Percentiles rank a stretch among this genome's conserved stretches.
Conservation (phyloP, 2,888 invertebrate genomes). For the Molanna angustata region DNA sequence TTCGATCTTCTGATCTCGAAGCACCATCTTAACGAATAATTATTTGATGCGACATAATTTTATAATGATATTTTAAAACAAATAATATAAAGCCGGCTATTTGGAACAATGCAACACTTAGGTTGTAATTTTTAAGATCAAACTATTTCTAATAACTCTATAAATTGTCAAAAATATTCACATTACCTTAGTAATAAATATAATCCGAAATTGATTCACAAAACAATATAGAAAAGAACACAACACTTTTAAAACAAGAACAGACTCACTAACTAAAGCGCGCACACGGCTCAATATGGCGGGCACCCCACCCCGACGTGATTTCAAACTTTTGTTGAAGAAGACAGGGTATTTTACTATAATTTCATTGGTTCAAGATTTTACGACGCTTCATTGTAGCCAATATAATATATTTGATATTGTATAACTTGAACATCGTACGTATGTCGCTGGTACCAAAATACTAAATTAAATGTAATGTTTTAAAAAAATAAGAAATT, state of each 20-base stretch:
- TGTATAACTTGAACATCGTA: too few species aligned
- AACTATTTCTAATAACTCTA: too few species aligned
- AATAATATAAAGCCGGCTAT: too few species aligned
- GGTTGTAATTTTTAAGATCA: too few species aligned
- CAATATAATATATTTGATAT: slow-evolving; percentile 23
- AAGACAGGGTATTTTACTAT: slow-evolving; percentile 18
- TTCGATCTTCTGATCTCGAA: too few species aligned
- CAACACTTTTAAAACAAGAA: slow-evolving; percentile 27
- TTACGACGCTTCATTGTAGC: slow-evolving; percentile 28
- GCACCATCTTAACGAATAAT: too few species aligned
- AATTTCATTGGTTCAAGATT: slow-evolving; percentile 25
- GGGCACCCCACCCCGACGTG: slow-evolving; percentile 29
- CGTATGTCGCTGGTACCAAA: slow-evolving; percentile 1
- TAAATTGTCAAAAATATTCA: slow-evolving; percentile 13
- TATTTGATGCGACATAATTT: too few species aligned
- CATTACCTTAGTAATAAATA: slow-evolving; percentile 19
- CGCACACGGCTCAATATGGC: slow-evolving; percentile 32
- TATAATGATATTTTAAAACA: too few species aligned
- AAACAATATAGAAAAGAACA: slow-evolving; percentile 24
- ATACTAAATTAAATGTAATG: background rate
- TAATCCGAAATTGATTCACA: slow-evolving; percentile 25
- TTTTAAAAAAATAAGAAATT: too few species aligned
- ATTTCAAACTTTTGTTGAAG: slow-evolving; percentile 29
- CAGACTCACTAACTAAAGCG: slow-evolving; percentile 26
- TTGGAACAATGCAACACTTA: too few species aligned